Conservation (phyloP, 2,888 invertebrate genomes). For the Xanthorhoe spadicearia region DNA sequence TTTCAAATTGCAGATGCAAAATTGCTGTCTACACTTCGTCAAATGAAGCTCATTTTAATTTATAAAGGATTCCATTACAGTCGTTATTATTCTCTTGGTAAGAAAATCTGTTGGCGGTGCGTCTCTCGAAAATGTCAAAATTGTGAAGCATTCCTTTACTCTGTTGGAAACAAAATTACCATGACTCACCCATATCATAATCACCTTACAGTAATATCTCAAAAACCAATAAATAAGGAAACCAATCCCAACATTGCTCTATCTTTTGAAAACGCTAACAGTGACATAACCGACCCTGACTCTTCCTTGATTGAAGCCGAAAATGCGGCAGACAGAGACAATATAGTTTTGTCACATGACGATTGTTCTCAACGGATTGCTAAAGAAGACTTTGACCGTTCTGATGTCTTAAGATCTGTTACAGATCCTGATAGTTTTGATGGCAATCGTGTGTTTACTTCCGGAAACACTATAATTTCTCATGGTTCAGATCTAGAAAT, state of each 20-base stretch:
- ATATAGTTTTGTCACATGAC: neutral
- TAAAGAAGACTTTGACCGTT: neutral
- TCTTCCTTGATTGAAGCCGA: neutral
- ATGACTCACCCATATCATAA: conserved; percentile 25
- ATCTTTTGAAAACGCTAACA: conserved; percentile 12
- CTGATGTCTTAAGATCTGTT: neutral
- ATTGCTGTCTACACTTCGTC: conserved; percentile 13
- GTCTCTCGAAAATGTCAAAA: conserved; percentile 28
- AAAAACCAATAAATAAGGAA: neutral
- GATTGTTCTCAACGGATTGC: neutral
- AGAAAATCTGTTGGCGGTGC: conserved; percentile 43
- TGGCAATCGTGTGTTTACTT: neutral
- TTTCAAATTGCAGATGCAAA: conserved; percentile 24
- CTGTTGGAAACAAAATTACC: conserved; percentile 25
- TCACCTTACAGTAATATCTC: conserved; percentile 10
- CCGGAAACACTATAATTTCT: conserved; percentile 13
- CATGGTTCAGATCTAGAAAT: conserved; percentile 24
- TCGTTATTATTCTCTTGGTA: conserved; percentile 22
- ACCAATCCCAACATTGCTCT: neutral
- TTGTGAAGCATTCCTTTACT: conserved; percentile 34
- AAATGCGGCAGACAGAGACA: conserved; percentile 5
- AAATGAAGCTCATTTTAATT: conserved; percentile 33
- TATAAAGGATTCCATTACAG: conserved; percentile 41
- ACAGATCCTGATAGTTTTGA: neutral
- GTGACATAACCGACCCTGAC: neutral